phyloP scores from a whole-genome alignment of 2,113 vertebrate genomes.

The Colius striatus region DNA sequence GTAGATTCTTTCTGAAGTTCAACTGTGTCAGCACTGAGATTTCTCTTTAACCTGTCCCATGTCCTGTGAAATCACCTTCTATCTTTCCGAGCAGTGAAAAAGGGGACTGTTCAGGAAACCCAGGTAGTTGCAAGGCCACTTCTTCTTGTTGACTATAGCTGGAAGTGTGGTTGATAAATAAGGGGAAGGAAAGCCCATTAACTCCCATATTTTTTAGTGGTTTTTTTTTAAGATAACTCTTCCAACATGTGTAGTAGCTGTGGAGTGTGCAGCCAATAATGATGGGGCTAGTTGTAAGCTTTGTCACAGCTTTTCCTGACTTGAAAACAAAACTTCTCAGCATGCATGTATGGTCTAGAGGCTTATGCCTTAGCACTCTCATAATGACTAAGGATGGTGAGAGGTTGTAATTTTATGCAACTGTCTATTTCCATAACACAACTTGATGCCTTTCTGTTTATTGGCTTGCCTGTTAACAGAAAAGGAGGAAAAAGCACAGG shows the following conservation, averaged over 20 bases:
- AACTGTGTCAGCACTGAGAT: neutral
- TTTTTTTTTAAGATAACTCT: neutral
- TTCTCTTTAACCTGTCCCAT: neutral
- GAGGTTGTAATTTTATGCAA: neutral
- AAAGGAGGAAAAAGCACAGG: neutral
- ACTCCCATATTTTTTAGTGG: no score
- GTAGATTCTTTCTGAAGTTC: neutral
- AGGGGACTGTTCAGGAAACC: neutral
- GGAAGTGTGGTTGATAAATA: neutral
- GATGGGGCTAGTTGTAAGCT: neutral
- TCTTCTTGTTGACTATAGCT: neutral
- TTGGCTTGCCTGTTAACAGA: neutral
- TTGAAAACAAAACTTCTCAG: neutral
- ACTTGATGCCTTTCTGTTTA: neutral
- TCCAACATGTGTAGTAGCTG: neutral
- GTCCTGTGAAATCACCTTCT: neutral
- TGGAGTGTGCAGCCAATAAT: neutral
- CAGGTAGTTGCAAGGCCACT: neutral
- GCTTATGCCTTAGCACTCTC: neutral
- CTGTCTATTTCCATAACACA: neutral
- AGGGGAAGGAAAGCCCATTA: neutral
- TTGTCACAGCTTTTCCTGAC: neutral
- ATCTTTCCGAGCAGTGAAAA: neutral
- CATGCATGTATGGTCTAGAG: neutral
- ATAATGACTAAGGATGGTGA: neutral